Base-by-base conservation (phyloP, 2,797 vertebrate genomes). In the Cossypha heuglini region DNA sequence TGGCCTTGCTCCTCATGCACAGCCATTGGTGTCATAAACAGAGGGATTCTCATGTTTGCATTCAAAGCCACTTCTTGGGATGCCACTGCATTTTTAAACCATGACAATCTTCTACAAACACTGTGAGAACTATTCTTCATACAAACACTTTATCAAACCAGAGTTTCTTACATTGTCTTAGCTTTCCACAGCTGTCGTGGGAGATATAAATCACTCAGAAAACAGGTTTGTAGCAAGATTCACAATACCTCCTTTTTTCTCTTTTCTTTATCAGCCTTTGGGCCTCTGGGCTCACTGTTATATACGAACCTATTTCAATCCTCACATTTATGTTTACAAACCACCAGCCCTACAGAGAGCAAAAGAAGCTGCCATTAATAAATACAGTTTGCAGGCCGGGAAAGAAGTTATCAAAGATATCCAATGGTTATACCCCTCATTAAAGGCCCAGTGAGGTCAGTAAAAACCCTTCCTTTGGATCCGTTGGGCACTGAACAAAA, bases 11-110 rank as follows among this genome's bases (percentile, higher is more conserved):
- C 28, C 37, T 78, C 57, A 19, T 26, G 35, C 42, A 63, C 48
- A 81, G 42, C 22, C 29, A 12, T 18, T 64, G n/a, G 52, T 80
- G 48, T 57, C 49, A 16, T 61, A 95, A 76, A 64, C 14, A 68
- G 16, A 55, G 17, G 37, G 19, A 68, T 85, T 91, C 49, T 92
- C 35, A 35, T 58, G 19, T 68, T 82, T 80, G 43, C 48, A 74
- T 62, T 81, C 4, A 7, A 89, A 94, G 52, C 55, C 48, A 64
- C 26, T 67, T 76, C 55, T 66, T 83, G 72, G 72, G 42, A 33
- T 87, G 73, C 64, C 68, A 74, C 52, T 73, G 57, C 61, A 59
- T 90, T 89, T 93, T 82, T 85, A 87, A 91, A 42, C 42, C 20
- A 67, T 77, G 64, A 61, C 61, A 74, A 4, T 57, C 72, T 86